phyloP scores from a whole-genome alignment of 2,113 vertebrate genomes.

The Lophotis ruficrista region DNA sequence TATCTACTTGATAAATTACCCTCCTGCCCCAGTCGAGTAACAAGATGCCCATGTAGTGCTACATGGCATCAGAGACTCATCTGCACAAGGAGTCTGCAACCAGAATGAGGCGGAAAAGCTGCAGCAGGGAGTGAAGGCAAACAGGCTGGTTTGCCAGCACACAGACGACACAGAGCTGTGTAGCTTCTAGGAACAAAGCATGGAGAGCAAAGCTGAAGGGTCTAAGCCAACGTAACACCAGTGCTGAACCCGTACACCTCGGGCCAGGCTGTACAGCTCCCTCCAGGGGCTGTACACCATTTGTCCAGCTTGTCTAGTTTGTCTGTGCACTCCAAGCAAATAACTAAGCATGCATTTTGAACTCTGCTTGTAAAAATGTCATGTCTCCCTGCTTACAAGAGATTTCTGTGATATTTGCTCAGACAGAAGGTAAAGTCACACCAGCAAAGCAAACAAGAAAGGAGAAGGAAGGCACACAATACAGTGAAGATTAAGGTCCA shows the following conservation, averaged over 20 bases:
- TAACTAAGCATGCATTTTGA: conserved; percentile 33
- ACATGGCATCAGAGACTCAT: not conserved
- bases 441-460: conserved; percentile 37
- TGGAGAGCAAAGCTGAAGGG: not conserved
- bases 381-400: conserved; percentile 53
- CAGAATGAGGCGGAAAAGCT: not conserved
- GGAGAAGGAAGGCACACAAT: conserved; percentile 49
- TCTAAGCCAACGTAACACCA: not conserved
- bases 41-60: not conserved
- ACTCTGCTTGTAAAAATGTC: conserved; percentile 49
- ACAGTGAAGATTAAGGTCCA: conserved; percentile 10
- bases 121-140: not conserved
- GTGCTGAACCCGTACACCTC: not conserved
- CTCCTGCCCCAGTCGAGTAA: not conserved
- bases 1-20: not conserved
- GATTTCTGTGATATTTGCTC: conserved; percentile 53
- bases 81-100: not conserved
- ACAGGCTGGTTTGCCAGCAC: not conserved
- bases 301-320: not conserved
- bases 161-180: not conserved
- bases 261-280: not conserved
- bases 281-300: not conserved
- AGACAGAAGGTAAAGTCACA: conserved; percentile 58
- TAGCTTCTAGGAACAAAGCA: not conserved
- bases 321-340: conserved; percentile 53